Evolutionary conservation across 2,113 vertebrate species (phyloP).

Genomic region (Prunella himalayana): DNA sequence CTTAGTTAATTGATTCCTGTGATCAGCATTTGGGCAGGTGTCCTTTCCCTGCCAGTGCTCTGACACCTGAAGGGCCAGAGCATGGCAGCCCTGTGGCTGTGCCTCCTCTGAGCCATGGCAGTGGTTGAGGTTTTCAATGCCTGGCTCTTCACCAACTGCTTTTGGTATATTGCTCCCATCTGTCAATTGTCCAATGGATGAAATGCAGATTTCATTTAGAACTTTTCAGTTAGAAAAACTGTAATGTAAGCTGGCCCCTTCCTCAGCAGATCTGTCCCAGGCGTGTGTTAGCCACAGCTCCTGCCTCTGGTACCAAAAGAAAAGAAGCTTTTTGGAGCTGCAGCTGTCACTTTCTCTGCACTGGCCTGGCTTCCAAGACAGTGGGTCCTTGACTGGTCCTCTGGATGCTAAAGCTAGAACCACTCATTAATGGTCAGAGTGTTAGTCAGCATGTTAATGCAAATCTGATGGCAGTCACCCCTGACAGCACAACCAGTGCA

Average conservation of each 20-base stretch:
- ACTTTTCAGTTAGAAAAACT: background rate
- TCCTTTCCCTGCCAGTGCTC: background rate
- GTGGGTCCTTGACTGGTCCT: background rate
- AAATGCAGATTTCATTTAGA: background rate
- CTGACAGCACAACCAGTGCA: background rate
- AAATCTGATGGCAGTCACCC: background rate
- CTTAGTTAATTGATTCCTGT: background rate
- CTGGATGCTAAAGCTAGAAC: background rate
- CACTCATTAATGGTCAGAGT: background rate
- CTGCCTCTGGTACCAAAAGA: background rate
- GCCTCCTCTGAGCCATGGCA: rapidly evolving
- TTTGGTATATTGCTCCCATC: background rate
- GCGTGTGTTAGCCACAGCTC: background rate
- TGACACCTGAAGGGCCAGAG: background rate
- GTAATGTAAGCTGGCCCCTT: background rate
- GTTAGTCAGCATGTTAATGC: background rate
- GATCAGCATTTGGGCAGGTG: background rate
- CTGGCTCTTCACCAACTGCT: background rate
- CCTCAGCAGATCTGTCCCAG: background rate
- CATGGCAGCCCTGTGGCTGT: rapidly evolving
- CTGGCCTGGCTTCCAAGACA: background rate
- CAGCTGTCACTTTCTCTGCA: background rate
- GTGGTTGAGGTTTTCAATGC: background rate
- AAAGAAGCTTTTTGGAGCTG: background rate
- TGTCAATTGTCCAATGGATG: background rate